Conservation (phyloP, 2,888 invertebrate genomes). For the Xanthia togata region DNA sequence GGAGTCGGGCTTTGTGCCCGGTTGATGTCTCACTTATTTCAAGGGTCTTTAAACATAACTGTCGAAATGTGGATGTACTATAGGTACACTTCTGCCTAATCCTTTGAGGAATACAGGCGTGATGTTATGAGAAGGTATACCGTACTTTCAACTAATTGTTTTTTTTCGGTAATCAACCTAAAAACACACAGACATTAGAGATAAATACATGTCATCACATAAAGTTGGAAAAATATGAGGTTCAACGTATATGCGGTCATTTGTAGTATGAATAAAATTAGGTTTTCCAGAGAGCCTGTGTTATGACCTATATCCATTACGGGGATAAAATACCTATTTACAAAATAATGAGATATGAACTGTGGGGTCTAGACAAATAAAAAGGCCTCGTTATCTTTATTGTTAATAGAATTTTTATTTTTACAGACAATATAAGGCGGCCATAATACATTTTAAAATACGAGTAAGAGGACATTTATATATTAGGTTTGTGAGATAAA, state of each 20-base stretch:
- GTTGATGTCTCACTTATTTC: neutral
- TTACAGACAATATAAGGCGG: neutral
- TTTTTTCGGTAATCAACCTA: conserved; percentile 1
- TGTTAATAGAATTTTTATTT: conserved; percentile 13
- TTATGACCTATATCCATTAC: conserved; percentile 45
- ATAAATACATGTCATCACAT: conserved; percentile 4
- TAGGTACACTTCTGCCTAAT: neutral
- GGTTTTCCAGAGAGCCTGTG: conserved; percentile 22
- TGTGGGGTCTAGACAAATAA: conserved; percentile 47
- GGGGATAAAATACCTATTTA: conserved; percentile 30
- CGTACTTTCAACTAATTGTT: neutral
- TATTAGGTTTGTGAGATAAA: neutral
- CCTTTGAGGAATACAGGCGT: neutral
- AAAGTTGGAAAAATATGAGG: conserved; percentile 35
- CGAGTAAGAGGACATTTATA: neutral
- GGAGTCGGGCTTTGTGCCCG: neutral
- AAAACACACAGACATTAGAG: conserved; percentile 17
- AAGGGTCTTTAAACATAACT: neutral
- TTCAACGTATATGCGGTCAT: conserved; percentile 18
- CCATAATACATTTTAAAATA: conserved; percentile 9
- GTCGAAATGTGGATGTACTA: neutral
- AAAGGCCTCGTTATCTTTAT: conserved; percentile 42
- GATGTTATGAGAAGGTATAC: neutral
- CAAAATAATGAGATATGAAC: conserved; percentile 45
- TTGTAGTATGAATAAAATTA: conserved; percentile 50